phyloP scores from a whole-genome alignment of 2,113 vertebrate genomes.

The Caranx ignobilis region DNA sequence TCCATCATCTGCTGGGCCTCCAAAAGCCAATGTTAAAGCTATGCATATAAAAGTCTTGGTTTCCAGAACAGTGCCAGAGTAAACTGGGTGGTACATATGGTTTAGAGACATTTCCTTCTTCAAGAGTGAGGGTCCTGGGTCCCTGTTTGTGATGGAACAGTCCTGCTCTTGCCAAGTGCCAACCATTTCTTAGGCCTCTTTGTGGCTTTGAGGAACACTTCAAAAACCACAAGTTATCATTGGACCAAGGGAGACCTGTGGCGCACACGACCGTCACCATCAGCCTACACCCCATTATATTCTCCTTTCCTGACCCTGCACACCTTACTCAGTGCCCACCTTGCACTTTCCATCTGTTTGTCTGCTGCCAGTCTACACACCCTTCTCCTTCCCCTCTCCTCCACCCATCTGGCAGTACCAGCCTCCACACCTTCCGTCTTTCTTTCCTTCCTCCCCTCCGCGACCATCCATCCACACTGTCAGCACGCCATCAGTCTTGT shows the following conservation, averaged over 20 bases:
- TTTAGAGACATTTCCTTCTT: constrained; percentile 82
- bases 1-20: constrained; percentile 72
- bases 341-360: constrained; percentile 62
- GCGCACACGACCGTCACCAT: constrained; percentile 56
- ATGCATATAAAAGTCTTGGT: constrained; percentile 80
- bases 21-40: constrained; percentile 59
- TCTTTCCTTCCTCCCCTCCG: constrained; percentile 67
- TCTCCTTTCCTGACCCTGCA: constrained; percentile 58
- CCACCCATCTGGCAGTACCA: constrained; percentile 57
- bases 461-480: constrained; percentile 68
- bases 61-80: constrained; percentile 78
- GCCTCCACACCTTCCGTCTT: constrained; percentile 46
- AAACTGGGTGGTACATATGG: constrained; percentile 82
- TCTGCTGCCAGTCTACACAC: constrained; percentile 67
- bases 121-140: constrained; percentile 74
- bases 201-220: constrained; percentile 90
- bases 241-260: constrained; percentile 84
- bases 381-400: constrained; percentile 45
- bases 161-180: constrained; percentile 81
- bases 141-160: constrained; percentile 87
- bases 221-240: constrained; percentile 94
- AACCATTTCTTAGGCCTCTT: constrained; percentile 91
- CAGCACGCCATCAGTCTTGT: constrained; percentile 76
- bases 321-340: constrained; percentile 57
- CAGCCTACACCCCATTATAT: constrained; percentile 78